phyloP scores from a whole-genome alignment of 1,140 invertebrate genomes.

The Reticulitermes speratus region DNA sequence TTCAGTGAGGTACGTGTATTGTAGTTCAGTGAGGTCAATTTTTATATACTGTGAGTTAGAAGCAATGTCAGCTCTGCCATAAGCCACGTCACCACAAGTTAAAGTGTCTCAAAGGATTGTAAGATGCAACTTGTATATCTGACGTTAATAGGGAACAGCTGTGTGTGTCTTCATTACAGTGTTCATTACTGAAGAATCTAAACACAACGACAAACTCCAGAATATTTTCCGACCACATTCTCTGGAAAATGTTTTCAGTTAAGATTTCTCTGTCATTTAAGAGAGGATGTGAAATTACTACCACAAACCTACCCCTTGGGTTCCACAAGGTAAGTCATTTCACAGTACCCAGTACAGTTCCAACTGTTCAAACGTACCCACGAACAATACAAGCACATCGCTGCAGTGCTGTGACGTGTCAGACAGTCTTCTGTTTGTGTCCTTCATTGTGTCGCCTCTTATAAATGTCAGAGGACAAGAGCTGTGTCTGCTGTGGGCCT shows the following conservation, averaged over 20 bases:
- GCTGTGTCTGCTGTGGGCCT: neutral
- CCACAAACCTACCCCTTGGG: neutral
- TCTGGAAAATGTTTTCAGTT: neutral
- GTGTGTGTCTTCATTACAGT: neutral
- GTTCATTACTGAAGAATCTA: neutral
- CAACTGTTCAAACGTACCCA: neutral
- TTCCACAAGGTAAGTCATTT: neutral
- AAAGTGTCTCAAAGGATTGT: neutral
- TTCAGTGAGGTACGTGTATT: no score
- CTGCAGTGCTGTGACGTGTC: neutral
- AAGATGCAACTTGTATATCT: neutral
- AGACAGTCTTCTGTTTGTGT: neutral
- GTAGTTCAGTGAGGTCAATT: slow-evolving; percentile 41
- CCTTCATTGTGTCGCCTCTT: neutral
- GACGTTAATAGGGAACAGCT: neutral
- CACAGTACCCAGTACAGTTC: neutral
- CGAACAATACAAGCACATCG: neutral
- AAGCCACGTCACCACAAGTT: slow-evolving; percentile 44
- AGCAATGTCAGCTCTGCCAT: slow-evolving; percentile 43
- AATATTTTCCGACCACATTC: neutral
- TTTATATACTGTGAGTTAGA: slow-evolving; percentile 47
- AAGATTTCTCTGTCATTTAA: neutral
- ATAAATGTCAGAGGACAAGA: neutral
- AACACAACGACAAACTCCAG: neutral
- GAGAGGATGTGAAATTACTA: neutral